Conservation (phyloP, 2,797 vertebrate genomes). For the Artibeus lituratus region DNA sequence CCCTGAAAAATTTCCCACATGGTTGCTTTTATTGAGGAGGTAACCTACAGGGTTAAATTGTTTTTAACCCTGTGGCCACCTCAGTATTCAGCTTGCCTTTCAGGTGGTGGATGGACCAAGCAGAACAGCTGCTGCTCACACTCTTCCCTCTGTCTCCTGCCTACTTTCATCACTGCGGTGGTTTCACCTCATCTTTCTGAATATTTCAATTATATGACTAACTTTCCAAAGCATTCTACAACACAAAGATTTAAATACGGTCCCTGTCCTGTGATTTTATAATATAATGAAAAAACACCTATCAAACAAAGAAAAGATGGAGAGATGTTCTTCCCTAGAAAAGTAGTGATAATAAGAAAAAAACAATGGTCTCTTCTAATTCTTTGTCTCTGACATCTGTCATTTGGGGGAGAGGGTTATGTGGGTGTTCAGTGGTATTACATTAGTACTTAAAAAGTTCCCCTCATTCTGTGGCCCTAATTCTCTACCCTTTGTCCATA, state of each 20-base stretch:
- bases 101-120: not conserved
- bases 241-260: constrained; percentile 5
- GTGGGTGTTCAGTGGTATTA: not conserved
- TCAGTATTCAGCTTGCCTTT: not conserved
- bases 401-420: not conserved
- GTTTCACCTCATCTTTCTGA: not conserved
- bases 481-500: not conserved
- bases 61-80: too few species aligned
- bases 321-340: constrained; percentile 29
- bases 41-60: not conserved
- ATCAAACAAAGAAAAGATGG: constrained; percentile 44
- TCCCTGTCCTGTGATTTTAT: constrained; percentile 7
- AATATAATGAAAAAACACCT: constrained; percentile 39
- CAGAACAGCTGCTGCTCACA: not conserved
- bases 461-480: not conserved
- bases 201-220: constrained; percentile 42
- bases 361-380: not conserved
- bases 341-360: constrained; percentile 2
- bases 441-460: not conserved
- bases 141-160: not conserved
- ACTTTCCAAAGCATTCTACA: constrained; percentile 23
- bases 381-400: constrained; percentile 54
- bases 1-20: not conserved
- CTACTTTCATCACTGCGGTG: not conserved
- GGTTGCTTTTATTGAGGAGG: not conserved